Percentiles rank a stretch among this genome's conserved stretches.
These are phyloP conservation scores for Carapus acus DNA, from an alignment of 2,797 vertebrate species.

Conservation along the genomic window DNA sequence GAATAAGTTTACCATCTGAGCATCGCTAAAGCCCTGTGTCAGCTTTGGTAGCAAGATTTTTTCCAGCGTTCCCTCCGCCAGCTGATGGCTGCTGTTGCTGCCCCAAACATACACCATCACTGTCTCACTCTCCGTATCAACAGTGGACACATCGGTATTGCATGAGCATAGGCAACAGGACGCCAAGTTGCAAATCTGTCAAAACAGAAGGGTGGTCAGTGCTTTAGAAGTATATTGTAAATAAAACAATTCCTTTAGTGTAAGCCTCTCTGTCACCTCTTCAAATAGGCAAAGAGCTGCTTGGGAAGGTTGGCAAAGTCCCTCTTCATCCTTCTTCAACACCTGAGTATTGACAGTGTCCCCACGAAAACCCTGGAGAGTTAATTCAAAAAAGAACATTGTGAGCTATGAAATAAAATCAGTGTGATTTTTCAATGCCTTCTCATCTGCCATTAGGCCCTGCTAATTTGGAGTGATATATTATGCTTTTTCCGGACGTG, in stretches of 20 bases:
- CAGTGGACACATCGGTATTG: slow-evolving; percentile 60
- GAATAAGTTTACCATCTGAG: slow-evolving; percentile 71
- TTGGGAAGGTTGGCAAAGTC: slow-evolving; percentile 75
- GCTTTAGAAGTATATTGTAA: slow-evolving; percentile 6
- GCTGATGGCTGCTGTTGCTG: slow-evolving; percentile 82
- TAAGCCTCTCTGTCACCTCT: slow-evolving; percentile 61
- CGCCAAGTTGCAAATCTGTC: slow-evolving; percentile 76
- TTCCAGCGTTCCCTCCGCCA: slow-evolving; percentile 81
- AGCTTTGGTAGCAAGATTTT: slow-evolving; percentile 80
- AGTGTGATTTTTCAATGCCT: too few species aligned
- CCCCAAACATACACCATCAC: slow-evolving; percentile 81
- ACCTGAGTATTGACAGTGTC: slow-evolving; percentile 72
- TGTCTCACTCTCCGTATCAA: slow-evolving; percentile 63
- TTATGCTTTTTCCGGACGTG: too few species aligned
- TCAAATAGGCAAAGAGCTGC: slow-evolving; percentile 77
- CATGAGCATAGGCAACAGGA: slow-evolving; percentile 78
- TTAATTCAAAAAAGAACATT: too few species aligned
- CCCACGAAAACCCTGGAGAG: slow-evolving; percentile 68
- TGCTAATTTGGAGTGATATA: too few species aligned
- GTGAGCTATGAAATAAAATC: too few species aligned
- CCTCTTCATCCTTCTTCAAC: slow-evolving; percentile 74
- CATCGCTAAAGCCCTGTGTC: slow-evolving; percentile 78
- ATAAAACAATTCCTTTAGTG: not conserved
- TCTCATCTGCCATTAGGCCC: too few species aligned
- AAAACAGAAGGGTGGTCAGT: slow-evolving; percentile 5